Percentiles rank a stretch among this genome's conserved stretches.
Conservation (phyloP, 1,140 invertebrate genomes). For the Saccostrea echinata region DNA sequence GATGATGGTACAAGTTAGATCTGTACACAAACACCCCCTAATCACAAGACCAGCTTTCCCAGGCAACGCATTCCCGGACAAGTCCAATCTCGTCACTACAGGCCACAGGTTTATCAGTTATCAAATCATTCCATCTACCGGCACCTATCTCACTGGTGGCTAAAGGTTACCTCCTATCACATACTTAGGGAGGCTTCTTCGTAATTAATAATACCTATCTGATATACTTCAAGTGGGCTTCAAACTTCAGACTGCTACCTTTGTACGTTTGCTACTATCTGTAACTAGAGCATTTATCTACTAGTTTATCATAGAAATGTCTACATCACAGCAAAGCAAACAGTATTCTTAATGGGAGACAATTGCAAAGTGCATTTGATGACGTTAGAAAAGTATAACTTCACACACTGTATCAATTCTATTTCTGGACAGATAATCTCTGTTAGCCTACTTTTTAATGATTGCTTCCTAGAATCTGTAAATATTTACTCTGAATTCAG, state of each 20-base stretch:
- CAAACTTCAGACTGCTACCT: not conserved
- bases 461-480: no score
- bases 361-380: constrained; percentile 1
- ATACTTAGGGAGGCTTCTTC: not conserved
- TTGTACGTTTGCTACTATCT: not conserved
- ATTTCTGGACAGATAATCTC: no score
- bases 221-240: constrained; percentile 14
- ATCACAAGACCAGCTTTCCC: constrained; percentile 53
- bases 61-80: constrained; percentile 41
- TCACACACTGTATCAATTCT: no score
- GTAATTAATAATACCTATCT: constrained; percentile 14
- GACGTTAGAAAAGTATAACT: not conserved
- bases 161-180: constrained; percentile 18
- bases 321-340: not conserved
- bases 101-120: constrained; percentile 31
- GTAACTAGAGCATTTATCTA: not conserved
- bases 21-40: constrained; percentile 41
- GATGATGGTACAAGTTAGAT: constrained; percentile 23
- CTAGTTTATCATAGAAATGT: not conserved
- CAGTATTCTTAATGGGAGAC: not conserved
- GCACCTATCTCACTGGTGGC: not conserved
- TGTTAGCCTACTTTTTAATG: no score
- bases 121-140: not conserved
- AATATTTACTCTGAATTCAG: no score
- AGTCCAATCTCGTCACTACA: constrained; percentile 36